Evolutionary conservation across 2,797 vertebrate genomes (phyloP), one percentile per base, ranked within the genome.

Genomic region (Urosaurus nigricauda): DNA sequence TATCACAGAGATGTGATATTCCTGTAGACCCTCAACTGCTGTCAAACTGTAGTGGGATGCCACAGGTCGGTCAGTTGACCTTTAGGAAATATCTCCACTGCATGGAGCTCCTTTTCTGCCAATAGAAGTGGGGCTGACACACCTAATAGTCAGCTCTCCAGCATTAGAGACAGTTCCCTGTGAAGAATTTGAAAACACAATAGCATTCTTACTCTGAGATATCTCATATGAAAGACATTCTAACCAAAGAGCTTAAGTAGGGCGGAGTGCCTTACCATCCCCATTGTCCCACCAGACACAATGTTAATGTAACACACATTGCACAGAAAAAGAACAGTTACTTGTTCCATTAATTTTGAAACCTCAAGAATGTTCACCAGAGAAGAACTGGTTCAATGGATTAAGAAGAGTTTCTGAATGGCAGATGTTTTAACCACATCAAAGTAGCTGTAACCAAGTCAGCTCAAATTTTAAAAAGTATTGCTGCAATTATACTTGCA

Each of bases 391-490:
- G 53, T 43, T 92, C 17, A 92, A 29, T 53, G 70, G n/a, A 91
- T 13, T 51, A 90, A 88, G 83, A 63, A 37, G 8, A 0, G 4
- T 74, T 90, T 93, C 89, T 94, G 84, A 95, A 79, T 60, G 77
- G 82, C 12, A 7, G 56, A 90, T 84, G 43, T 85, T 92, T 79
- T 83, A 86, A 92, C 86, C 91, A 93, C 88, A 94, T 91, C 86
- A 91, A 16, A 91, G 82, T 2, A 85, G n/a, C 60, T 87, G 91
- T 84, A 84, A 91, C 1, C 71, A 89, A 91, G 75, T 70, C 81
- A 26, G 40, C 5, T 77, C 53, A 65, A 87, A 89, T 83, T 74
- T 85, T 89, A 78, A 92, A 85, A 92, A 78, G 68, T 87, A 89
- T 70, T 79, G 32, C 60, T 89, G 87, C 73, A 80, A 63, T 87